Percentiles rank a stretch among this genome's conserved stretches.
Evolutionary conservation across 2,113 vertebrate genomes (phyloP).

Genomic region (Poeciliopsis retropinna): DNA sequence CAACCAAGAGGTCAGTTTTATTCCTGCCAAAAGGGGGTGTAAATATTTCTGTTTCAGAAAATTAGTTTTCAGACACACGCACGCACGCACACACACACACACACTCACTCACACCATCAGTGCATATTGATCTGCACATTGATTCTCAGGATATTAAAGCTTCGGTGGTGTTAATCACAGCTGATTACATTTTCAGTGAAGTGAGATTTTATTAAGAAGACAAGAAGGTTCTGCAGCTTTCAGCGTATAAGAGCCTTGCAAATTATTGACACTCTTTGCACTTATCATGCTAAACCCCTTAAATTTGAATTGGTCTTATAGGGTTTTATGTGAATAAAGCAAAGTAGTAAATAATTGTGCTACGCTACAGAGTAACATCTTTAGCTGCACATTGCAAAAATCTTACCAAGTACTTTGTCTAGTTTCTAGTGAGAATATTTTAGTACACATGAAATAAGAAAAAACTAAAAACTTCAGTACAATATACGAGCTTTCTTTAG

Average conservation of each 20-base stretch:
- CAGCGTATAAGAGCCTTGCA: constrained; percentile 6
- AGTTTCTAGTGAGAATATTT: too few relatives aligned
- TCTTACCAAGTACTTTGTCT: too few relatives aligned
- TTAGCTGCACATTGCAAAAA: too few relatives aligned
- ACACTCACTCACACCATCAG: not conserved
- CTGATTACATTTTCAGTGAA: constrained; percentile 56
- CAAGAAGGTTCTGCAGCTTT: constrained; percentile 26
- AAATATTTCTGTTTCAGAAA: constrained; percentile 56
- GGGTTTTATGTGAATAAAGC: too few relatives aligned
- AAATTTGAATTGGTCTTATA: not conserved
- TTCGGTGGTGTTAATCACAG: constrained; percentile 51
- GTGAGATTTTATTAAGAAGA: constrained; percentile 32
- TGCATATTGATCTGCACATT: constrained; percentile 55
- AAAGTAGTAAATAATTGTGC: too few relatives aligned
- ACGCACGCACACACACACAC: too few relatives aligned
- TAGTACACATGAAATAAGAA: too few relatives aligned
- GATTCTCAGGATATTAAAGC: constrained; percentile 58
- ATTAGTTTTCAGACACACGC: constrained; percentile 47
- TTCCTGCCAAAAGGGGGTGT: constrained; percentile 46
- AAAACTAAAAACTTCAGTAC: too few relatives aligned
- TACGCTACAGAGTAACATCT: too few relatives aligned
- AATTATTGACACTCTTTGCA: not conserved
- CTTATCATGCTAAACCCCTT: not conserved
- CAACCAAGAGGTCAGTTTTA: constrained; percentile 49
- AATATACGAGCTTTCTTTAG: too few relatives aligned